These are phyloP conservation scores for Perca schrenkii DNA, from an alignment of 2,113 vertebrate genomes.

Conservation along the genomic window DNA sequence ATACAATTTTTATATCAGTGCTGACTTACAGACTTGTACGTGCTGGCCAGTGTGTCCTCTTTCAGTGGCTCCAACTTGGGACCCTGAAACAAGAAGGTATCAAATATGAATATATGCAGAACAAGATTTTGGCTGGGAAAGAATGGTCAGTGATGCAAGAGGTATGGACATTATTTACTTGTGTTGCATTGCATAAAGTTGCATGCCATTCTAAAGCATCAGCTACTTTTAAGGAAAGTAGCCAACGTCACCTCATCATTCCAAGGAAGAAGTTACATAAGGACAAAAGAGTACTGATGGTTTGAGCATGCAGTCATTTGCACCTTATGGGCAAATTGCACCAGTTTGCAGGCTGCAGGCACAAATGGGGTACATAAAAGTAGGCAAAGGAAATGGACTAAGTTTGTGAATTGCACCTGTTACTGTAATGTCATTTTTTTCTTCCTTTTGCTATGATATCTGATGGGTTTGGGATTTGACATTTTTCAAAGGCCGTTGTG, in stretches of 20 bases:
- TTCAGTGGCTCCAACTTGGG: slow-evolving; percentile 92
- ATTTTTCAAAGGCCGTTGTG: neutral
- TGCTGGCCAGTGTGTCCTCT: slow-evolving; percentile 85
- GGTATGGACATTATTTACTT: neutral
- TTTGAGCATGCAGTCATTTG: neutral
- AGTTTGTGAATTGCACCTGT: neutral
- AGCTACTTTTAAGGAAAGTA: neutral
- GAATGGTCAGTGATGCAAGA: neutral
- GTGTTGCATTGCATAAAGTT: too few relatives aligned
- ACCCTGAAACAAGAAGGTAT: slow-evolving; percentile 76
- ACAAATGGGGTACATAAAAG: neutral
- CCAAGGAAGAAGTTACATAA: too few relatives aligned
- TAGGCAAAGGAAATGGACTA: neutral
- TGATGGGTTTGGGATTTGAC: neutral
- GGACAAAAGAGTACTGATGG: too few relatives aligned
- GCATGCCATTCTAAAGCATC: too few relatives aligned
- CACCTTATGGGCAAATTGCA: neutral
- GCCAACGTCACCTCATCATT: neutral
- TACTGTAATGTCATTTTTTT: neutral
- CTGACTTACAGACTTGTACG: slow-evolving; percentile 88
- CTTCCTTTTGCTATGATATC: neutral
- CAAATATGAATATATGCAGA: neutral
- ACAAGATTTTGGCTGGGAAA: neutral
- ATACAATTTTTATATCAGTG: neutral
- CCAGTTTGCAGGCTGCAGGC: neutral